Evolutionary conservation across 2,797 vertebrate genomes (phyloP), one percentile per base, ranked within the genome.

Genomic region (Cryptoprocta ferox): DNA sequence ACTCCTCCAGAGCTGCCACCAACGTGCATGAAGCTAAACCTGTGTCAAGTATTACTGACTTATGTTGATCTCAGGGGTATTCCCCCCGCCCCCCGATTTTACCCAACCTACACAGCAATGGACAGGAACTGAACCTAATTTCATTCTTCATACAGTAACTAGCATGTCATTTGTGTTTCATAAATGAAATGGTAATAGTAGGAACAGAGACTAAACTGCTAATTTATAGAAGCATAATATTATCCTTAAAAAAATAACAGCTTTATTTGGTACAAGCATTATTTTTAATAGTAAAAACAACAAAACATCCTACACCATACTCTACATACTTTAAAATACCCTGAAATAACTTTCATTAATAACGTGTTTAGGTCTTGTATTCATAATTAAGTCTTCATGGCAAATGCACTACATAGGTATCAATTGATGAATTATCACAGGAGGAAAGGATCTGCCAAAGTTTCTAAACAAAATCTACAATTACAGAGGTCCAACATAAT

Each of bases 271-370:
- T 65, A 88, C 96, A 73, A 93, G n/a, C 10, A 94, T 50, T 95
- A 83, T 89, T 94, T 45, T 92, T 65, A 78, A 75, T 3, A 95
- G 35, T 32, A 82, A 97, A 90, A 93, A 82, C 26, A 97, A 91
- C 56, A 91, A 68, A 94, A 73, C 0, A 42, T 75, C 9, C 83
- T 82, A 89, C 86, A 37, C 26, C 59, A 78, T 76, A 59, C 7
- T 75, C n/a, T 61, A 89, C 13, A 78, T 89, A 45, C 65, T 76
- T 89, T 83, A 90, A 89, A 89, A 89, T 75, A 90, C 26, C 28
- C 63, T 61, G 21, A 66, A 90, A 90, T 91, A 80, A 91, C 32
- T 66, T 94, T 63, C 66, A 83, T 42, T 82, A 95, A 92, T 26
- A 94, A 79, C 0, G 13, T 42, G 0, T 42, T 0, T 61, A 70